Evolutionary conservation across 2,113 vertebrate species (phyloP).

Genomic region (Otus sunia): DNA sequence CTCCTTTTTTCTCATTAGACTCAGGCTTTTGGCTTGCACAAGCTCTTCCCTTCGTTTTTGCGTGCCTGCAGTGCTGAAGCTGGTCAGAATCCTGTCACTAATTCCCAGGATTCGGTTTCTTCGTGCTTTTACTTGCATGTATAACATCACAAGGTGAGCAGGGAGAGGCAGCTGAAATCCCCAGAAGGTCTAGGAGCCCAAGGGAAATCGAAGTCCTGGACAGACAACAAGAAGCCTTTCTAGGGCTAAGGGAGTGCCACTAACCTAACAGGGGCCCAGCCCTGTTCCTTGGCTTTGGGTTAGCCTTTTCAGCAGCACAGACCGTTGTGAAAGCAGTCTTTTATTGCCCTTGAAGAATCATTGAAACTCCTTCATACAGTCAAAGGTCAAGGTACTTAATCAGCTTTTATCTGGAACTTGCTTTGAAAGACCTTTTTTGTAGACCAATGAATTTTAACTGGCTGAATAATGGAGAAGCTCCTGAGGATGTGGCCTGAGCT

Average conservation of each 20-base stretch:
- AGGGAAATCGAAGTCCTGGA: neutral
- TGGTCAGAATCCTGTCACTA: neutral
- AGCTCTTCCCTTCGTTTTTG: neutral
- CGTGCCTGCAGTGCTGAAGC: neutral
- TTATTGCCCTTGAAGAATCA: neutral
- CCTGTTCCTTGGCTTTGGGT: neutral
- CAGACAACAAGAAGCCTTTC: neutral
- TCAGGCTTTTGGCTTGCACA: neutral
- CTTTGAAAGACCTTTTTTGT: neutral
- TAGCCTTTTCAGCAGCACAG: neutral
- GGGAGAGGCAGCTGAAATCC: neutral
- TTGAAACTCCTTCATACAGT: neutral
- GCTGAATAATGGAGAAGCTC: neutral
- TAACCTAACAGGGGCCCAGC: neutral
- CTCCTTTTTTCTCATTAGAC: constrained; percentile 42
- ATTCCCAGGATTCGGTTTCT: neutral
- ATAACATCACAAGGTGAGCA: neutral
- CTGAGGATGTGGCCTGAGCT: neutral
- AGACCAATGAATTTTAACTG: neutral
- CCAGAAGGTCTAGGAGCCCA: neutral
- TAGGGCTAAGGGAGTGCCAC: neutral
- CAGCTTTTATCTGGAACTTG: neutral
- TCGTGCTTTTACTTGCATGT: neutral
- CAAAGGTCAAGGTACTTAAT: neutral
- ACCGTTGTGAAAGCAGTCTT: neutral